Evolutionary conservation across 2,113 vertebrate species (phyloP).

Genomic region (Atrichornis clamosus): DNA sequence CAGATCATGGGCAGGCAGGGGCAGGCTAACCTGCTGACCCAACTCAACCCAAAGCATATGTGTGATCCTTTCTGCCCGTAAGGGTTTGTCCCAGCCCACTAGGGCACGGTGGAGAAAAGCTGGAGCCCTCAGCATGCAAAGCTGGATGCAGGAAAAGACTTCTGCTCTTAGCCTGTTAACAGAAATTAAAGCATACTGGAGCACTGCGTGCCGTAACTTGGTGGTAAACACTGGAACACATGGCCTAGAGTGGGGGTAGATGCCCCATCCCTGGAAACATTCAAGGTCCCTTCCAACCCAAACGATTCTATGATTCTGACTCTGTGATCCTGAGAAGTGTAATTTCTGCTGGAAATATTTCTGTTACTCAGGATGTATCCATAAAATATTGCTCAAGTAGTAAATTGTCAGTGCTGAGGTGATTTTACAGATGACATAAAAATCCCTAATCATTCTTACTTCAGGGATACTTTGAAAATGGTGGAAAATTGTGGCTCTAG

Average conservation of each 20-base stretch:
- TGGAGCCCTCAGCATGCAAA: not conserved
- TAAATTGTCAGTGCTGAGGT: fast-evolving
- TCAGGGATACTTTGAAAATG: not conserved
- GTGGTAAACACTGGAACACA: not conserved
- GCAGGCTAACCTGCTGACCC: not conserved
- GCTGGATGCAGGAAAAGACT: not conserved
- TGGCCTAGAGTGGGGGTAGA: not conserved
- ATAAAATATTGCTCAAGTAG: not conserved
- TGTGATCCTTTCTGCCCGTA: fast-evolving
- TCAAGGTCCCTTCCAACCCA: not conserved
- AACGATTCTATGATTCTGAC: not conserved
- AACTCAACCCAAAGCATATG: not conserved
- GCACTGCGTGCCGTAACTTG: not conserved
- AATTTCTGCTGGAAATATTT: not conserved
- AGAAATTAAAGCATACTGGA: not conserved
- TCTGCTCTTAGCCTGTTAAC: not conserved
- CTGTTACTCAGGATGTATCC: not conserved
- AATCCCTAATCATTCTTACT: not conserved
- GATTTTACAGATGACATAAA: not conserved
- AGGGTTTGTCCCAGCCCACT: not conserved
- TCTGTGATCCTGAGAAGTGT: not conserved
- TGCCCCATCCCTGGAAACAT: not conserved
- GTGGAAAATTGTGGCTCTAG: too few species aligned
- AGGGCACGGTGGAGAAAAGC: not conserved
- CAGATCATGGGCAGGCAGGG: not conserved